A percentile compares a stretch with the other conserved stretches of the same genome.
These are phyloP conservation scores for Hyles euphorbiae DNA, from an alignment of 1,140 invertebrate species.

Conservation along the genomic window DNA sequence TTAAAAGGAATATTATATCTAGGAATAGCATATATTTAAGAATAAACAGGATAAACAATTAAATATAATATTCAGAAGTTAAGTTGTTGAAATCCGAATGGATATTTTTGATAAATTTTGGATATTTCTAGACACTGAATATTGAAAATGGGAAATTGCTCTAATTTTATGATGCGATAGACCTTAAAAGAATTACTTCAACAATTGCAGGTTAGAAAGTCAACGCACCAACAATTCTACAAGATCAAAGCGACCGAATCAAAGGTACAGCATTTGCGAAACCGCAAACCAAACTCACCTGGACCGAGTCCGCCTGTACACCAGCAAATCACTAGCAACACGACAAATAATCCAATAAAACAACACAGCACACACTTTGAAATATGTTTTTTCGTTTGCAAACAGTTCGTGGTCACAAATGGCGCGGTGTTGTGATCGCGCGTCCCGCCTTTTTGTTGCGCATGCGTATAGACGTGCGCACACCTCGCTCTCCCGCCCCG, in stretches of 20 bases:
- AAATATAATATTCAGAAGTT: too few relatives aligned
- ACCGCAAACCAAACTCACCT: constrained; percentile 10
- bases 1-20: too few relatives aligned
- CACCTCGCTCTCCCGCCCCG: constrained; percentile 15
- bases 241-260: constrained; percentile 14
- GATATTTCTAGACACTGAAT: too few relatives aligned
- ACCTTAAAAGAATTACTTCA: too few relatives aligned
- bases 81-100: too few relatives aligned
- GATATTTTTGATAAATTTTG: too few relatives aligned
- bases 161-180: too few relatives aligned
- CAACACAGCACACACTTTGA: constrained; percentile 15
- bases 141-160: too few relatives aligned
- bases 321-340: not conserved
- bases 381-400: constrained; percentile 7
- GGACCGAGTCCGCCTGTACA: not conserved
- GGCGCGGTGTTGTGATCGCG: constrained; percentile 16
- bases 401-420: too few relatives aligned
- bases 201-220: constrained; percentile 13
- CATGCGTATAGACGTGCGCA: constrained; percentile 2
- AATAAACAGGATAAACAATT: too few relatives aligned
- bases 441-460: constrained; percentile 3
- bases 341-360: not conserved
- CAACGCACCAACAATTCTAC: constrained; percentile 18
- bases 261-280: constrained; percentile 7
- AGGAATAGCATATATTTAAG: too few relatives aligned